These are phyloP conservation scores for Thamnaconus septentrionalis DNA, from an alignment of 2,113 vertebrate species.

Conservation along the genomic window DNA sequence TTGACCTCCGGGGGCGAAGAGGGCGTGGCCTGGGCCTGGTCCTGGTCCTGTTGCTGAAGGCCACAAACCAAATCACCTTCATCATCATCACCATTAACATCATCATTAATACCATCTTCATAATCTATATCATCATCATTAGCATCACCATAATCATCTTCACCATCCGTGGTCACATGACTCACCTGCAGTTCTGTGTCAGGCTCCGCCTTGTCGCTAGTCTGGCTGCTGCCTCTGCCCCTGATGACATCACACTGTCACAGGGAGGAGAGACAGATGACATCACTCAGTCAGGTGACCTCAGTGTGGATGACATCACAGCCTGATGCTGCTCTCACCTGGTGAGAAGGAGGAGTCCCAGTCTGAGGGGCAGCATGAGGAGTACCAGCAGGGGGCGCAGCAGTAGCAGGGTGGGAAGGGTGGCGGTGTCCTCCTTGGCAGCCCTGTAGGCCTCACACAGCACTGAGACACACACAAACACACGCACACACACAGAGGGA, in stretches of 20 bases:
- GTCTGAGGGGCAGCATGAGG: conserved; percentile 77
- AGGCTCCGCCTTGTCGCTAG: neutral
- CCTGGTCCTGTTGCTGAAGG: neutral
- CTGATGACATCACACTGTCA: conserved; percentile 13
- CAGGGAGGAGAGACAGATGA: neutral
- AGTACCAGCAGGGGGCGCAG: conserved; percentile 73
- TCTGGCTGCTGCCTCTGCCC: conserved; percentile 12
- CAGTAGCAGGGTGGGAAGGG: conserved; percentile 65
- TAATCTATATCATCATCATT: too few species aligned
- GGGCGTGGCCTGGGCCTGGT: neutral
- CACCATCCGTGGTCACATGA: neutral
- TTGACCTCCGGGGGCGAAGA: neutral
- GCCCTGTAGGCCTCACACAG: conserved; percentile 71
- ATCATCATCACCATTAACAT: too few species aligned
- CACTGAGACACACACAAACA: conserved; percentile 63
- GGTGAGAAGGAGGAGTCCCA: conserved; percentile 49
- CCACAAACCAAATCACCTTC: too few species aligned
- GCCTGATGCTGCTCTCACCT: conserved; percentile 66
- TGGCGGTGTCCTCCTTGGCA: conserved; percentile 25
- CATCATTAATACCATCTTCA: too few species aligned
- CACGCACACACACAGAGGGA: neutral
- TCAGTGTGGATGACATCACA: too few species aligned
- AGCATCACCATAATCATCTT: neutral
- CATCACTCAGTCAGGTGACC: neutral
- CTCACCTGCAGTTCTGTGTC: neutral